Percentiles rank a stretch among this genome's conserved stretches.
These are phyloP conservation scores for Vanacampus margaritifer DNA, from an alignment of 2,113 vertebrate species.

Conservation along the genomic window DNA sequence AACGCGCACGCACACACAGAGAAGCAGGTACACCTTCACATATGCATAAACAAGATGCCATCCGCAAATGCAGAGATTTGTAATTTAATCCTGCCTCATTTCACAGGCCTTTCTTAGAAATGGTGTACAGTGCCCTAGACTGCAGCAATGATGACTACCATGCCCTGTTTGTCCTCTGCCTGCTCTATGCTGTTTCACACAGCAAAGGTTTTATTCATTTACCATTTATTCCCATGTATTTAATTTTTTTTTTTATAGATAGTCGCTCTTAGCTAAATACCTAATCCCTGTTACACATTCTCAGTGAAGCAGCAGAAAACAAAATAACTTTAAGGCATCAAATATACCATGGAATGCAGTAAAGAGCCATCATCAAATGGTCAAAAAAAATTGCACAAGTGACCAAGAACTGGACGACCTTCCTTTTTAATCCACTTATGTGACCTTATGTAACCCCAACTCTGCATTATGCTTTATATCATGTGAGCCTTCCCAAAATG, in stretches of 20 bases:
- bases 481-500: background rate
- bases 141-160: constrained; percentile 89
- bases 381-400: background rate
- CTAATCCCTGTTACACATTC: too few relatives aligned
- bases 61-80: fast-evolving
- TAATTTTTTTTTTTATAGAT: background rate
- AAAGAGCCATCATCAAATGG: background rate
- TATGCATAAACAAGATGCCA: background rate
- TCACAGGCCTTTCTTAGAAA: constrained; percentile 89
- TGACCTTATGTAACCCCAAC: background rate
- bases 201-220: constrained; percentile 81
- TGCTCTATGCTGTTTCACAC: constrained; percentile 92
- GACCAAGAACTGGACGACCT: background rate
- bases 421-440: background rate
- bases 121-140: constrained; percentile 92
- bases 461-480: background rate
- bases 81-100: background rate
- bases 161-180: constrained; percentile 95
- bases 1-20: constrained; percentile 69
- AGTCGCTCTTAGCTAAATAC: too few relatives aligned
- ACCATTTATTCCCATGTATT: background rate
- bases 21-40: constrained; percentile 79
- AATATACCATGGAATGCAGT: background rate
- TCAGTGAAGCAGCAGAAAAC: background rate
- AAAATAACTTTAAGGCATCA: background rate